Evolutionary conservation across 2,113 vertebrate genomes (phyloP), one percentile per base, ranked within the genome.

Genomic region (Dipodomys stephensi): DNA sequence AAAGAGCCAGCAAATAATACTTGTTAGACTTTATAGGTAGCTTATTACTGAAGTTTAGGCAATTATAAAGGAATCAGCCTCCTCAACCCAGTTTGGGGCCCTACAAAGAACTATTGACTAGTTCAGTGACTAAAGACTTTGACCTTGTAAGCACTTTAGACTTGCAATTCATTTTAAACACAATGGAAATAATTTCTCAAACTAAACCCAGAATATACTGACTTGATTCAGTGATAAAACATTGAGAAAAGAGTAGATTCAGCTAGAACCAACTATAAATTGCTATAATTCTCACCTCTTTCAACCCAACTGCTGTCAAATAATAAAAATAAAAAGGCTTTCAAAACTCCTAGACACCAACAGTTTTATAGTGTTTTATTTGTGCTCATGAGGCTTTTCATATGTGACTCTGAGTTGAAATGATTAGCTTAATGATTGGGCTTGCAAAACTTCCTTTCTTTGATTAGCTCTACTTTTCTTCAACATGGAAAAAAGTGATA

Each of bases 1-100:
- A 71, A 91, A 90, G 65, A 23, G 30, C 57, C 85, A 62, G 49
- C 78, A 62, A 96, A 23, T 69, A 79, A n/a, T 27, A 23, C 30
- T 79, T 46, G 32, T 13, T 68, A 53, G 72, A 78, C 30, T 67
- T 18, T 19, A 62, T 32, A 9, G 82, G 69, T 39, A 57, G 20
- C 28, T 19, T n/a, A 64, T n/a, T 84, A 64, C 30, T 49, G 69
- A 89, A 77, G 27, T 88, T 44, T 9, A 25, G 62, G 69, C 77
- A 62, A 25, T 28, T 35, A 62, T 60, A 27, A 83, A n/a, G 10
- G 20, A 9, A 62, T 78, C 3, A 5, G 65, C 11, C 71, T 32
- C 25, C 76, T n/a, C 44, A 28, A 69, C 67, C 57, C 53, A 71
- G 10, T 67, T 76, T 44, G 19, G 49, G 65, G 7, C 60, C 1